Evolutionary conservation across 2,888 invertebrate species (phyloP).

Genomic region (Athalia rosae): DNA sequence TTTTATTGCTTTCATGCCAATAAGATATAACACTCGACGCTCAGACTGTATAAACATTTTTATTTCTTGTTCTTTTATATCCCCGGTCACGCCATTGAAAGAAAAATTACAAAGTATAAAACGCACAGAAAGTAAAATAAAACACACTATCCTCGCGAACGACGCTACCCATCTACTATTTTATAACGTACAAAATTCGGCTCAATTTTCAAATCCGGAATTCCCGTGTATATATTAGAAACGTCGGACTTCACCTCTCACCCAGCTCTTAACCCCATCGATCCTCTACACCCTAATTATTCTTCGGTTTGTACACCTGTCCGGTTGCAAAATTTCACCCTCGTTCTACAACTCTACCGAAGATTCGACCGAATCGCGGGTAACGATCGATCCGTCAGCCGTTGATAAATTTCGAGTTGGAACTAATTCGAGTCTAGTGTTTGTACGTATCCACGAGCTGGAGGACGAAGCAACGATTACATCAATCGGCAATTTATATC

Average conservation of each 20-base stretch:
- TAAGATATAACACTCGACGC: constrained; percentile 43
- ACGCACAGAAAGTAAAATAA: background rate
- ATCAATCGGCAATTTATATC: constrained; percentile 4
- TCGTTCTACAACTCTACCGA: background rate
- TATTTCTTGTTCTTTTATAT: constrained; percentile 37
- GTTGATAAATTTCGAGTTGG: constrained; percentile 5
- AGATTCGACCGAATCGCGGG: too few species aligned
- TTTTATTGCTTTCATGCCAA: constrained; percentile 37
- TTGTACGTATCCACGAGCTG: background rate
- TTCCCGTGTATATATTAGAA: background rate
- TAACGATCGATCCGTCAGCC: constrained; percentile 30
- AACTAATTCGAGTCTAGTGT: constrained; percentile 13
- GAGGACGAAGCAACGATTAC: constrained; percentile 30
- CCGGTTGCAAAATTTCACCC: background rate
- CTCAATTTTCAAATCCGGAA: constrained; percentile 1
- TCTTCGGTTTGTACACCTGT: background rate
- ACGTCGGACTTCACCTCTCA: background rate
- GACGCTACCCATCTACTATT: constrained; percentile 25
- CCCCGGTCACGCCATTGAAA: constrained; percentile 37
- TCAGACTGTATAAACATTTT: constrained; percentile 43
- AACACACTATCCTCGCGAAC: constrained; percentile 19
- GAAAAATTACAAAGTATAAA: constrained; percentile 35
- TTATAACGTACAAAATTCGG: background rate
- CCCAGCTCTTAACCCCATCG: background rate
- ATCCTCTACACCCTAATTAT: background rate